phyloP scores from a whole-genome alignment of 2,113 vertebrate genomes.

The Paramormyrops kingsleyae region DNA sequence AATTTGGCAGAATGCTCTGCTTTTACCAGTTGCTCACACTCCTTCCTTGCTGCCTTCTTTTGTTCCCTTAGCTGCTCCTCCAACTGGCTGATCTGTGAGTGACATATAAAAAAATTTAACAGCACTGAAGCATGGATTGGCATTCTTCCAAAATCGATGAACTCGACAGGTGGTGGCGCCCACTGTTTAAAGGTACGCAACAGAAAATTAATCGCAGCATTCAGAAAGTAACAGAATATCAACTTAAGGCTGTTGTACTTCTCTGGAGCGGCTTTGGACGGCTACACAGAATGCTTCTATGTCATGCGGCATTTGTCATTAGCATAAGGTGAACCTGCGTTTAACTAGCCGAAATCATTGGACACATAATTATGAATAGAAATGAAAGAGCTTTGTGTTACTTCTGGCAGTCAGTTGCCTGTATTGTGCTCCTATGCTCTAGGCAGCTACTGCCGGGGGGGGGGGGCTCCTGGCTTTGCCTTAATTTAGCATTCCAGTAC shows the following conservation, averaged over 20 bases:
- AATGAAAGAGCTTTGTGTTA: background rate
- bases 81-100: slow-evolving; percentile 4
- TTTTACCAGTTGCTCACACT: slow-evolving; percentile 12
- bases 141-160: background rate
- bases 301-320: background rate
- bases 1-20: background rate
- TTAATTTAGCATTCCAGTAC: background rate
- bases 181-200: background rate
- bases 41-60: background rate
- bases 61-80: slow-evolving; percentile 14
- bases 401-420: background rate
- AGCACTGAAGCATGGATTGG: background rate
- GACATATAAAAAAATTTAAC: background rate
- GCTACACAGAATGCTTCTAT: background rate
- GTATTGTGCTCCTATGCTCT: background rate
- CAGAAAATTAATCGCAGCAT: background rate
- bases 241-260: background rate
- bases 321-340: background rate
- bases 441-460: background rate
- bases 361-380: background rate
- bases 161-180: background rate
- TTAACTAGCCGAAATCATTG: background rate
- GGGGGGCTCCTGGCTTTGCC: background rate
- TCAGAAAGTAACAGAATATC: background rate
- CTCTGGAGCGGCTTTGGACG: background rate